Evolutionary conservation across 2,888 invertebrate species (phyloP).

Genomic region (Poecilus cupreus): DNA sequence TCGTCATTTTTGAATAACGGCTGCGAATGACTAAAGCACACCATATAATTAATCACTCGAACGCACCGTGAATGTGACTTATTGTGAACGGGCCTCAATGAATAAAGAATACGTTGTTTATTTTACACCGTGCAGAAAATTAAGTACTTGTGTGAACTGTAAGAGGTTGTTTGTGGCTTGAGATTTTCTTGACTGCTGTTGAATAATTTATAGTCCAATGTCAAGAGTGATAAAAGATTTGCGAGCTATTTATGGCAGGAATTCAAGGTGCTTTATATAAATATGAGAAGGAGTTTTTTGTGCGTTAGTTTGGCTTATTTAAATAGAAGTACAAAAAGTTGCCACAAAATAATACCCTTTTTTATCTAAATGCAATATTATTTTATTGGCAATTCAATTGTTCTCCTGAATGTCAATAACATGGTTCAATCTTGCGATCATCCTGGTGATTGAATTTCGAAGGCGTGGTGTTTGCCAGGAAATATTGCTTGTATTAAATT

Average conservation of each 20-base stretch:
- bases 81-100: constrained; percentile 46
- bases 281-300: constrained; percentile 12
- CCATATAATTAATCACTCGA: constrained; percentile 54
- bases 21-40: constrained; percentile 23
- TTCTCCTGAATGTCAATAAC: too few relatives aligned
- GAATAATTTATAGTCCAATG: constrained; percentile 54
- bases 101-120: constrained; percentile 56
- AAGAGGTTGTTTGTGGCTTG: constrained; percentile 38
- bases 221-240: constrained; percentile 43
- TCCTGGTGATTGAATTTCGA: too few relatives aligned
- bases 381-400: too few relatives aligned
- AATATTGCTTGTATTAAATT: too few relatives aligned
- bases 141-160: constrained; percentile 48
- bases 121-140: constrained; percentile 56
- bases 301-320: not conserved
- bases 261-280: constrained; percentile 25
- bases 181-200: constrained; percentile 33
- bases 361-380: too few relatives aligned
- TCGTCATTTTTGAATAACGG: constrained; percentile 23
- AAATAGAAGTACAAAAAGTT: constrained; percentile 1
- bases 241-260: constrained; percentile 30
- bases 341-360: too few relatives aligned
- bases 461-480: too few relatives aligned
- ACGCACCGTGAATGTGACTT: constrained; percentile 51
- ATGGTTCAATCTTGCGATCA: too few relatives aligned